Evolutionary conservation across 2,797 vertebrate genomes (phyloP), one percentile per base, ranked within the genome.

Genomic region (Karalla daura): DNA sequence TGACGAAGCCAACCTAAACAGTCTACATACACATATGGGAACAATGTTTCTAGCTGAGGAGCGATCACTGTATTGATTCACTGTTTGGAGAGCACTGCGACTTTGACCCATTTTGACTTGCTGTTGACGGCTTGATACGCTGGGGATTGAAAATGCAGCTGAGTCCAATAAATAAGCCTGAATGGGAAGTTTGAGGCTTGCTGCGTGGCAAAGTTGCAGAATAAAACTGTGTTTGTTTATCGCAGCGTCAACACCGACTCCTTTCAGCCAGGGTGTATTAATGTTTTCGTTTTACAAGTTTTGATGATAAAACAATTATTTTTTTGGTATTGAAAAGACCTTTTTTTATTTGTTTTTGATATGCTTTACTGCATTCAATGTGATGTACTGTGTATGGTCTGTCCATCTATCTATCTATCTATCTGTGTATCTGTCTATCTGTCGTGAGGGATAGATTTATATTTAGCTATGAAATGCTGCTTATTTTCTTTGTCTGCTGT

Each of bases 101-200:
- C n/a, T 56, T 12, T 55, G 15, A 54, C 14, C 25, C 18, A 28
- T 50, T 24, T 32, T n/a, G n/a, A n/a, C 37, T 32, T 40, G 13
- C 35, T 45, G 21, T 14, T 46, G 55, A 28, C 14, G 41, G 27
- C 36, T 40, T 70, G 13, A 36, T 46, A 25, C 27, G n/a, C 33
- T n/a, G 12, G 10, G 14, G 41, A 27, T 41, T 10, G 36, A 23
- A 45, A n/a, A 45, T 9, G 18, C 28, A 55, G 24, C 20, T 5
- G 18, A 43, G 18, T 18, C 15, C 15, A n/a, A 21, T 33, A 32
- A 20, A 47, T 56, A 8, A 5, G 11, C 25, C 25, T 15, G 32
- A 40, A 37, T 18, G 4, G 17, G 28, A 35, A 23, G 27, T 17
- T 23, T 65, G 63, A 14, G 25, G 32, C 24, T 7, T 33, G 12